Evolutionary conservation across 2,113 vertebrate genomes (phyloP), one percentile per base, ranked within the genome.

Genomic region (Saguinus midas): DNA sequence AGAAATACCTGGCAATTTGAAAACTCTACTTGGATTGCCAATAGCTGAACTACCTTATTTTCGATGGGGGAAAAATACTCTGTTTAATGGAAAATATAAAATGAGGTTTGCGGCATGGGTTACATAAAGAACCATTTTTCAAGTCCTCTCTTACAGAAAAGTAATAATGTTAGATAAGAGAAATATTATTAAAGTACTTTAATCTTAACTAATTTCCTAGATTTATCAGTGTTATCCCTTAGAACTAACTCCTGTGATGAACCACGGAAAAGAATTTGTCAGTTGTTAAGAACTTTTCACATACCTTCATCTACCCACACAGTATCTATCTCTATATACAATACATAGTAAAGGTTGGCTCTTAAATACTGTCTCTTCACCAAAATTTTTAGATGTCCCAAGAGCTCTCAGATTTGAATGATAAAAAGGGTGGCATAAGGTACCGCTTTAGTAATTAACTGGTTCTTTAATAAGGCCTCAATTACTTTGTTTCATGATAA

Each of bases 401-500:
- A 94, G 97, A 87, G 98, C 96, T 97, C 97, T 95, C 72, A 96
- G 82, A 4, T 82, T 92, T 79, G 87, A 98, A 97, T 92, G 95
- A 96, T 98, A 96, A 97, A 97, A 98, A 96, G 97, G 95, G 91
- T 97, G 97, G 98, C 98, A 98, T 98, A 99, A 99, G 98, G 98
- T 98, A 98, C 87, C 48, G 85, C 97, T 98, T 98, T 98, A 87
- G 98, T 99, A 99, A 99, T 99, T 99, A 98, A 98, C 98, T 98
- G 90, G 96, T 98, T 98, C 98, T 98, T 99, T 99, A 99, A 99
- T 98, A 98, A 97, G 98, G 97, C 98, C 98, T 98, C 98, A 98
- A 98, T 99, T 99, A 98, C 98, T 99, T 98, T 98, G 98, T 98
- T 98, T 98, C 98, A 98, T 94, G 96, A 95, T 98, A 98, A 98